Evolutionary conservation across 2,888 invertebrate species (phyloP).

Genomic region (Pseudeuparius sepicola): DNA sequence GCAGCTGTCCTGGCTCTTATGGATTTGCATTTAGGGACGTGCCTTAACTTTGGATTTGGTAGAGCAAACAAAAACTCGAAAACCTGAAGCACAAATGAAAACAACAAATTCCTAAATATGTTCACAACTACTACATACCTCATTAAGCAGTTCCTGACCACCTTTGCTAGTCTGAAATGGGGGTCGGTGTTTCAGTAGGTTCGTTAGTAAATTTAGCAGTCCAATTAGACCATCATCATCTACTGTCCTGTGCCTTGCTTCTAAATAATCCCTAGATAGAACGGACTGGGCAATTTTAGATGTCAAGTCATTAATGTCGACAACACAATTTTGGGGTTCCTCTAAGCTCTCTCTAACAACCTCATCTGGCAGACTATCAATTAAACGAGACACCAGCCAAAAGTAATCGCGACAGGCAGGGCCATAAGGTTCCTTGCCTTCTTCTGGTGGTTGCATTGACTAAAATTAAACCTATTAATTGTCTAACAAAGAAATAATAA

Average conservation of each 20-base stretch:
- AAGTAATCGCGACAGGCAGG: conserved; percentile 92
- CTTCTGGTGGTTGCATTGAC: conserved; percentile 46
- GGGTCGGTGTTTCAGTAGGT: conserved; percentile 80
- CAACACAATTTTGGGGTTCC: conserved; percentile 44
- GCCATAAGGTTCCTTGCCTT: conserved; percentile 90
- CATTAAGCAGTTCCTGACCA: conserved; percentile 57
- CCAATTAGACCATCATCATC: conserved; percentile 90
- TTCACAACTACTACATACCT: conserved; percentile 37
- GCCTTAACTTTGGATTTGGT: conserved; percentile 73
- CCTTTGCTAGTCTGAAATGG: conserved; percentile 73
- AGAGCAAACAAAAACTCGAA: conserved; percentile 85
- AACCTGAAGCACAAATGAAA: conserved; percentile 44
- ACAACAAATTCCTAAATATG: conserved; percentile 5
- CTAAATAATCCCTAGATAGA: conserved; percentile 68
- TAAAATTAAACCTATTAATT: no score
- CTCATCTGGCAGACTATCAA: conserved; percentile 76
- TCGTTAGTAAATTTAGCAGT: conserved; percentile 74
- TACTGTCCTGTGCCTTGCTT: conserved; percentile 66
- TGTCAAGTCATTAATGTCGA: conserved; percentile 58
- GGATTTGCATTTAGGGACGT: conserved; percentile 89
- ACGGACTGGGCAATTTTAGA: conserved; percentile 65
- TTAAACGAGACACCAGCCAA: conserved; percentile 79
- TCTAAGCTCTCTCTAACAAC: conserved; percentile 57
- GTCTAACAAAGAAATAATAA: no score
- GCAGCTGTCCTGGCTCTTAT: conserved; percentile 81